Percentiles rank a stretch among this genome's conserved stretches.
Evolutionary conservation across 2,888 invertebrate genomes (phyloP).

Genomic region (Sarcophaga carnaria): DNA sequence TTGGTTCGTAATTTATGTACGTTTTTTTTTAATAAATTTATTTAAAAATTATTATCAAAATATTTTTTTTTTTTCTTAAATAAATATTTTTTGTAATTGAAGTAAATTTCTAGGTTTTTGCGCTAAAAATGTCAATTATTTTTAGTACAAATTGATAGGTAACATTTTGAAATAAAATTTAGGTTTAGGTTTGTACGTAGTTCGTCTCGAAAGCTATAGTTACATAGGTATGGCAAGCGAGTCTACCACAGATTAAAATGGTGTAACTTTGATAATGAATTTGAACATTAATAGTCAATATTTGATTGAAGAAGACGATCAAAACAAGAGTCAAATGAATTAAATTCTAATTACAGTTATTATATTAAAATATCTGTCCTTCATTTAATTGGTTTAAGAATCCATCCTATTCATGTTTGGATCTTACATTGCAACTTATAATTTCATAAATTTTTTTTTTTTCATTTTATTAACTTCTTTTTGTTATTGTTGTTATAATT

Average conservation of each 20-base stretch:
- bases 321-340: too few species aligned
- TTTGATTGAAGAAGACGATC: too few species aligned
- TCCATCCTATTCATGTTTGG: too few species aligned
- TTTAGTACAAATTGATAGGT: not conserved
- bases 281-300: too few species aligned
- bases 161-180: not conserved
- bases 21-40: slow-evolving; percentile 20
- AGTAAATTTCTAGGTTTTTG: slow-evolving; percentile 38
- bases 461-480: too few species aligned
- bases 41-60: slow-evolving; percentile 24
- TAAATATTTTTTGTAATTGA: slow-evolving; percentile 16
- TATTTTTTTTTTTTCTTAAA: slow-evolving; percentile 4
- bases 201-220: not conserved
- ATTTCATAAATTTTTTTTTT: too few species aligned
- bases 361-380: slow-evolving; percentile 16
- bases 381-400: slow-evolving; percentile 27
- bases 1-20: not conserved
- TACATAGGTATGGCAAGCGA: too few species aligned
- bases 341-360: too few species aligned
- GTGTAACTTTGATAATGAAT: too few species aligned
- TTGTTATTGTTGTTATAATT: too few species aligned
- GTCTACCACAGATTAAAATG: too few species aligned
- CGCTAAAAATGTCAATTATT: not conserved
- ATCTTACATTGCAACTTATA: too few species aligned
- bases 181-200: not conserved